Evolutionary conservation across 2,797 vertebrate genomes (phyloP).

Genomic region (Lutjanus campechanus): DNA sequence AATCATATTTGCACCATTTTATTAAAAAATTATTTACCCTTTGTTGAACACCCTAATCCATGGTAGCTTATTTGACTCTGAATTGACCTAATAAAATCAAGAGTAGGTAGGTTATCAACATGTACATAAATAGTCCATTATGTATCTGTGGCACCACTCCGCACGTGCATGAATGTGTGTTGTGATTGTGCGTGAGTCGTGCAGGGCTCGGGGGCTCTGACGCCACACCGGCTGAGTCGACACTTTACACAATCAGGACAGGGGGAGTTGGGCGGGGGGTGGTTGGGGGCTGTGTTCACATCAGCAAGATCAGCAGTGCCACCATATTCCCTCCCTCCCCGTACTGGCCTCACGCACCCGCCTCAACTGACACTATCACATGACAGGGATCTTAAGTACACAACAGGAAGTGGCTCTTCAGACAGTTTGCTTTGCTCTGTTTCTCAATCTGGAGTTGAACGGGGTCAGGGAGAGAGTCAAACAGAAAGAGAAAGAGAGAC

Average conservation of each 20-base stretch:
- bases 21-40: not conserved
- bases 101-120: not conserved
- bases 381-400: slow-evolving; percentile 83
- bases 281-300: slow-evolving; percentile 62
- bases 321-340: slow-evolving; percentile 77
- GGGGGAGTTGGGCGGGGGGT: not conserved
- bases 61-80: not conserved
- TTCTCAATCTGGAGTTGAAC: slow-evolving; percentile 73
- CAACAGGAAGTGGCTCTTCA: slow-evolving; percentile 86
- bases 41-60: not conserved
- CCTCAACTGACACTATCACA: slow-evolving; percentile 80
- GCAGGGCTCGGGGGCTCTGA: slow-evolving; percentile 61
- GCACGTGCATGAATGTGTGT: slow-evolving; percentile 23
- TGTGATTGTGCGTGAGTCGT: slow-evolving; percentile 54
- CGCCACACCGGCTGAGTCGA: slow-evolving; percentile 81
- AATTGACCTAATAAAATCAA: not conserved
- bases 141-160: slow-evolving; percentile 18
- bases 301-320: slow-evolving; percentile 84
- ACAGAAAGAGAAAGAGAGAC: slow-evolving; percentile 53
- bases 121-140: not conserved
- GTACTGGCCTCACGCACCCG: slow-evolving; percentile 61
- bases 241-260: slow-evolving; percentile 82
- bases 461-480: slow-evolving; percentile 52
- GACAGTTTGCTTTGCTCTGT: slow-evolving; percentile 78
- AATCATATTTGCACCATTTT: not conserved